Percentiles rank a stretch among this genome's conserved stretches.
These are phyloP conservation scores for Chaitophorus viminalis DNA, from an alignment of 2,888 invertebrate genomes.

Conservation along the genomic window DNA sequence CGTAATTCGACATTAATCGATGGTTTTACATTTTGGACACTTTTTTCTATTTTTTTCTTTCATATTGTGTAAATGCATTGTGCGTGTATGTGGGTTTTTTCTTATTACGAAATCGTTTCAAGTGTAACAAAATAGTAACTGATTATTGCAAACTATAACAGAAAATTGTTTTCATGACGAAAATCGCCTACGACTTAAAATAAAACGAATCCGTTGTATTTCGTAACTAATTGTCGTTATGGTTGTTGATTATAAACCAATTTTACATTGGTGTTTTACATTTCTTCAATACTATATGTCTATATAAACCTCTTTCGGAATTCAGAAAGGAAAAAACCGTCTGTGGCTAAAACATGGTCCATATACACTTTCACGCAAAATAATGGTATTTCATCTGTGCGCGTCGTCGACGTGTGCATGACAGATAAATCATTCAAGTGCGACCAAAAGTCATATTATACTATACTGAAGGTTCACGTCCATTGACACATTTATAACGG, in stretches of 20 bases:
- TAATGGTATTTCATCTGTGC: background rate
- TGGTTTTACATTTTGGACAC: background rate
- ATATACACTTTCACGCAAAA: constrained; percentile 21
- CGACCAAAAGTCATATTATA: constrained; percentile 8
- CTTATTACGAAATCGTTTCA: constrained; percentile 4
- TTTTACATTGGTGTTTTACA: background rate
- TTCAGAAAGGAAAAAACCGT: constrained; percentile 16
- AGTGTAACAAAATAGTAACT: background rate
- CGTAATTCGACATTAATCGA: background rate
- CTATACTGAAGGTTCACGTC: constrained; percentile 7
- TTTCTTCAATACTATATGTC: background rate
- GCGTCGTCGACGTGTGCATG: background rate
- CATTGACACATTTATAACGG: constrained; percentile 47
- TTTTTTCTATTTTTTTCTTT: background rate
- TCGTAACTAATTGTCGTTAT: constrained; percentile 38
- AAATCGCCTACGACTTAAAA: constrained; percentile 21
- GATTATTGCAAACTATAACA: background rate
- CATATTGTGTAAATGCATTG: background rate
- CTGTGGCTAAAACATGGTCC: background rate
- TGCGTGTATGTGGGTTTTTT: background rate
- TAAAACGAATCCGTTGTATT: constrained; percentile 29
- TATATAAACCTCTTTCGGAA: background rate
- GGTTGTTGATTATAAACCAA: constrained; percentile 1
- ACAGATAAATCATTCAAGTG: background rate
- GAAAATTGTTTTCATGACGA: constrained; percentile 27